Evolutionary conservation across 2,888 invertebrate genomes (phyloP), one percentile per base, ranked within the genome.

Genomic region (Polia nebulosa): DNA sequence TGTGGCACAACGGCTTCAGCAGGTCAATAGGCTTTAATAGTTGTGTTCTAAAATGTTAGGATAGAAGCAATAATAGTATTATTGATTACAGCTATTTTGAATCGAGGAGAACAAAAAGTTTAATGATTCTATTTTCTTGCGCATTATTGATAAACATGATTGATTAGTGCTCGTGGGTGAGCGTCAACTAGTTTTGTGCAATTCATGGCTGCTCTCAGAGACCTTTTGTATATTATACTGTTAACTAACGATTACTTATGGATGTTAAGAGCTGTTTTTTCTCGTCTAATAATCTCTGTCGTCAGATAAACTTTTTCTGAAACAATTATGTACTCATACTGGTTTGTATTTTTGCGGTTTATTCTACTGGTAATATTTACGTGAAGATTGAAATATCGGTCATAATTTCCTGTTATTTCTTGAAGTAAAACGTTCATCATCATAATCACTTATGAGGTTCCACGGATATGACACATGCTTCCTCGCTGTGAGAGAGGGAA

Each of bases 81-180:
- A 64, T 53, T 55, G 49, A 72, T 65, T 72, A 58, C 53, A 58
- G 39, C 34, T 41, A 51, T 57, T 59, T 70, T 74, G 59, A 41
- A 58, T 45, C 4, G 49, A 32, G 17, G 0, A 20, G n/a, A 51
- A 64, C 74, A 77, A 77, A 77, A 76, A 78, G 22, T 58, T 73
- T 76, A 77, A 70, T 74, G 76, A 63, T 56, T 73, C 57, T 58
- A 61, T 78, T 78, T 78, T 77, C 74, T 77, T 78, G 69, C 53
- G 61, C 45, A 25, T 68, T 68, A 73, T 68, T 73, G 78, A 78
- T 62, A 68, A 63, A 73, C n/a, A 64, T 73, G 78, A 76, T 78
- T 76, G 78, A 78, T 76, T 68, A 59, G 39, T 45, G 39, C 5
- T 73, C 59, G 73, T 78, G 73, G 63, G 69, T 58, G 78, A 78